Percentiles rank a stretch among this genome's conserved stretches.
phyloP scores from a whole-genome alignment of 2,797 vertebrate species.

The Enteromius trimaculatus region DNA sequence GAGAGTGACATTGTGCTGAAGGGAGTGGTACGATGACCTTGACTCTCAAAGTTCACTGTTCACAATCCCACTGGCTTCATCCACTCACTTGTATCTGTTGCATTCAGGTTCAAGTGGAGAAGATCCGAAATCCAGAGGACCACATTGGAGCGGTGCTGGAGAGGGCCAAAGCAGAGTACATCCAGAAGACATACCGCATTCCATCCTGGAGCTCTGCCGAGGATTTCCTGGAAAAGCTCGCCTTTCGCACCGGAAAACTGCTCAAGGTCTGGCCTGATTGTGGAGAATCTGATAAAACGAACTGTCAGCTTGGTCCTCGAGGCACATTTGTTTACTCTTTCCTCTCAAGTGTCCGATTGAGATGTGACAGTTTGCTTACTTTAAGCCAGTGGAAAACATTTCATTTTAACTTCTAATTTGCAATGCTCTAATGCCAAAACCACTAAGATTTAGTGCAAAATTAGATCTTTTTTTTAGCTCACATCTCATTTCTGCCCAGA shows the following conservation, averaged over 20 bases:
- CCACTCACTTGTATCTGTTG: not conserved
- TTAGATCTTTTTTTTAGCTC: not conserved
- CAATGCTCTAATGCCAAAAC: not conserved
- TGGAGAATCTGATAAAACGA: slow-evolving; percentile 40
- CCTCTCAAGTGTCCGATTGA: not conserved
- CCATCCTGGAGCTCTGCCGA: slow-evolving; percentile 87
- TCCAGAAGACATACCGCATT: slow-evolving; percentile 94
- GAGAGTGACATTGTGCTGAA: slow-evolving; percentile 96
- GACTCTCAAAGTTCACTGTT: not conserved
- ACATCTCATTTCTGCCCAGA: not conserved
- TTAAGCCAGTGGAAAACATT: slow-evolving; percentile 20
- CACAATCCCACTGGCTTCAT: not conserved
- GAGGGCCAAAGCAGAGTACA: slow-evolving; percentile 93
- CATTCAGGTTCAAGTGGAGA: slow-evolving; percentile 95
- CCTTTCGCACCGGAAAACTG: slow-evolving; percentile 90
- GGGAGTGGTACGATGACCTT: slow-evolving; percentile 86
- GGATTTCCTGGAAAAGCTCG: slow-evolving; percentile 96
- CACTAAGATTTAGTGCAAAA: not conserved
- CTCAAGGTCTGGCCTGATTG: slow-evolving; percentile 82
- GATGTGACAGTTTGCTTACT: slow-evolving; percentile 36
- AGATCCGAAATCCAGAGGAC: slow-evolving; percentile 94
- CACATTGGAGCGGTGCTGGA: slow-evolving; percentile 91
- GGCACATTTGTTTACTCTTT: slow-evolving; percentile 36
- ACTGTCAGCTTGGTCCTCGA: slow-evolving; percentile 34
- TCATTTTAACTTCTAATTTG: not conserved